A percentile compares a stretch with the other conserved stretches of the same genome.
These are phyloP conservation scores for Ptychoptera contaminata DNA, from an alignment of 2,888 invertebrate species.

Conservation along the genomic window DNA sequence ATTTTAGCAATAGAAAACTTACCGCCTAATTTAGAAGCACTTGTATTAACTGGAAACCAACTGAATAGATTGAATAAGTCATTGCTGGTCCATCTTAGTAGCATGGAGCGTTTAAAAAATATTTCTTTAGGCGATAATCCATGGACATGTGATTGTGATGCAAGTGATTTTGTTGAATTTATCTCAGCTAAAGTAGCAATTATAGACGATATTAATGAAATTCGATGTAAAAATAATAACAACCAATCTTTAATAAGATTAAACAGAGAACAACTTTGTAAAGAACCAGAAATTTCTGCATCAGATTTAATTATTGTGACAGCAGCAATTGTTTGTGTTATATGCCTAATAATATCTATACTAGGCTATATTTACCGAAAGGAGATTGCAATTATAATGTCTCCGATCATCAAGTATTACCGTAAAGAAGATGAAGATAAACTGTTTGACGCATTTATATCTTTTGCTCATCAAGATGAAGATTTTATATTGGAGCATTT, in stretches of 20 bases:
- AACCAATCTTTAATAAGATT: slow-evolving; percentile 12
- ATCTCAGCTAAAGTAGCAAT: slow-evolving; percentile 30
- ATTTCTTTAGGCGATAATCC: slow-evolving; percentile 48
- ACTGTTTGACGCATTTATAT: slow-evolving; percentile 63
- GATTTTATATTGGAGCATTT: slow-evolving; percentile 48
- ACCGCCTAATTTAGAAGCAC: slow-evolving; percentile 30
- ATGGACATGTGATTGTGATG: slow-evolving; percentile 49
- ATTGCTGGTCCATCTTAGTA: slow-evolving; percentile 30
- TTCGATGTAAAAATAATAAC: slow-evolving; percentile 19
- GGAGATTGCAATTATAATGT: slow-evolving; percentile 53
- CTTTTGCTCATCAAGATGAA: slow-evolving; percentile 63
- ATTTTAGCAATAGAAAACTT: slow-evolving; percentile 26
- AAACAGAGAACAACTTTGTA: slow-evolving; percentile 32
- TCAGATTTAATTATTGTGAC: slow-evolving; percentile 27
- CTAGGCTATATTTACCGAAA: slow-evolving; percentile 40
- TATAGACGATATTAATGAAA: slow-evolving; percentile 20
- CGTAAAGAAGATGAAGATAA: slow-evolving; percentile 50
- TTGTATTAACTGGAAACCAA: slow-evolving; percentile 41
- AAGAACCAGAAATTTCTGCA: slow-evolving; percentile 20
- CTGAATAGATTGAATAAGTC: slow-evolving; percentile 32
- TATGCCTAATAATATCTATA: slow-evolving; percentile 30
- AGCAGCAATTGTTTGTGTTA: slow-evolving; percentile 32
- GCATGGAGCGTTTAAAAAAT: slow-evolving; percentile 30
- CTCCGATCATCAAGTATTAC: slow-evolving; percentile 39
- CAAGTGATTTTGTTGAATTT: slow-evolving; percentile 40